Base-by-base conservation (phyloP, 2,888 invertebrate genomes). In the Sympetrum striolatum region DNA sequence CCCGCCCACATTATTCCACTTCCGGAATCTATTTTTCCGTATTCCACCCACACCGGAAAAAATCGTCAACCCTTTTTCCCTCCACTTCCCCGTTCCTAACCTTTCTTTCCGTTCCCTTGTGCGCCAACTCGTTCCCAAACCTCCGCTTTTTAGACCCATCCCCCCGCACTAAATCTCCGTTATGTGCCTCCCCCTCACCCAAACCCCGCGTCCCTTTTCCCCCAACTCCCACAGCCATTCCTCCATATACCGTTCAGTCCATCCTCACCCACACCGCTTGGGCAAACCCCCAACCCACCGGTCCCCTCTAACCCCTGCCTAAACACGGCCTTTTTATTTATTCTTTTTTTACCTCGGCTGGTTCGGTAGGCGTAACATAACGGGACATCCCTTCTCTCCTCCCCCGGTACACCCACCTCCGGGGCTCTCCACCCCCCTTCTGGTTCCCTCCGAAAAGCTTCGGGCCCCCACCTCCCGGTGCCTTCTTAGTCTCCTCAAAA, bases 291-390 rank as follows among this genome's bases (percentile, higher is more conserved):
- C 86, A 53, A 2, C 82, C 60, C 15, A 25, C 73, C 35, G 37
- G 58, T 31, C 64, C 60, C n/a, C 60, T 60, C 86, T 37, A 22
- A 58, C 64, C 18, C 73, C 73, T 25, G 58, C 60, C 37, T 86
- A 86, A 86, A 86, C 86, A 39, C 86, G 86, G 86, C 22, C 60
- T 64, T 86, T 60, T 86, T 86, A 86, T 86, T 86, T 86, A 86
- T 86, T 86, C 86, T 60, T 37, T 58, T 86, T 86, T 86, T 86
- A 53, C 58, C 73, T 35, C 10, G 60, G 58, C 37, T 6, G 86
- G 86, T 37, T 86, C 60, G 86, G 86, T 86, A 60, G 86, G 86
- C 86, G 86, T 64, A 86, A 86, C 86, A 86, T 86, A 86, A 86
- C 86, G 86, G 86, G 58, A 64, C 60, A 60, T 60, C 22, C 80